Evolutionary conservation across 1,140 invertebrate genomes (phyloP).

Genomic region (Formica selysi): DNA sequence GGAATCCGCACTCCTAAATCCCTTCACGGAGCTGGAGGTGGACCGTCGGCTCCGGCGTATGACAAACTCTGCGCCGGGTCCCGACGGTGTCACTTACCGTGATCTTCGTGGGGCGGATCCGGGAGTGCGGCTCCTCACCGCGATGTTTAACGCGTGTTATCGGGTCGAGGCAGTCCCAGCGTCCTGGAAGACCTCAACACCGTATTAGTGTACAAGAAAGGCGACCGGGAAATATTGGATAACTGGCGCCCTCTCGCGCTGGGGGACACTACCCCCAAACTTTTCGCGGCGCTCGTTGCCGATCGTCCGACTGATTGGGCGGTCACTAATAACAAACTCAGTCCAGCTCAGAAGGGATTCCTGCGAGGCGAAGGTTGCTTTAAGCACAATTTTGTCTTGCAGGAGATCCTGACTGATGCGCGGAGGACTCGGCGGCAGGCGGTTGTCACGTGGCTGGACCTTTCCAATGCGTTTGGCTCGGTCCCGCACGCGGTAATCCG

Average conservation of each 20-base stretch:
- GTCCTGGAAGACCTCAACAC: conserved; percentile 28
- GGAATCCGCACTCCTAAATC: neutral
- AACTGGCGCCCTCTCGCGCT: neutral
- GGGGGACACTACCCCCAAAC: neutral
- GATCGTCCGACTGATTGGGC: conserved; percentile 38
- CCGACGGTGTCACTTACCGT: neutral
- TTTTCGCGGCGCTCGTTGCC: conserved; percentile 28
- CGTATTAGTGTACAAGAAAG: neutral
- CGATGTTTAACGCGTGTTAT: neutral
- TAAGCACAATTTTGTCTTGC: conserved; percentile 65
- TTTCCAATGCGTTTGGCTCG: conserved; percentile 11
- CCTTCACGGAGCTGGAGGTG: neutral
- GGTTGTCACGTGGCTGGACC: conserved; percentile 6
- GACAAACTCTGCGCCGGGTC: neutral
- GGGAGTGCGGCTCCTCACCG: neutral
- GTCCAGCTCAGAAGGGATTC: conserved; percentile 77
- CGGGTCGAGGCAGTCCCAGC: neutral
- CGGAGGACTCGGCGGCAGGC: neutral
- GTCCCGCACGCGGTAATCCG: conserved; percentile 1
- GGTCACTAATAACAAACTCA: conserved; percentile 36
- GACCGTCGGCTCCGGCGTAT: neutral
- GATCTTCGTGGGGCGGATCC: neutral
- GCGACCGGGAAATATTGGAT: neutral
- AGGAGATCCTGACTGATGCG: neutral
- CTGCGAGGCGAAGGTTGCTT: conserved; percentile 76